Percentiles rank a stretch among this genome's conserved stretches.
Evolutionary conservation across 1,140 invertebrate species (phyloP).

Genomic region (Drosophila ambigua): DNA sequence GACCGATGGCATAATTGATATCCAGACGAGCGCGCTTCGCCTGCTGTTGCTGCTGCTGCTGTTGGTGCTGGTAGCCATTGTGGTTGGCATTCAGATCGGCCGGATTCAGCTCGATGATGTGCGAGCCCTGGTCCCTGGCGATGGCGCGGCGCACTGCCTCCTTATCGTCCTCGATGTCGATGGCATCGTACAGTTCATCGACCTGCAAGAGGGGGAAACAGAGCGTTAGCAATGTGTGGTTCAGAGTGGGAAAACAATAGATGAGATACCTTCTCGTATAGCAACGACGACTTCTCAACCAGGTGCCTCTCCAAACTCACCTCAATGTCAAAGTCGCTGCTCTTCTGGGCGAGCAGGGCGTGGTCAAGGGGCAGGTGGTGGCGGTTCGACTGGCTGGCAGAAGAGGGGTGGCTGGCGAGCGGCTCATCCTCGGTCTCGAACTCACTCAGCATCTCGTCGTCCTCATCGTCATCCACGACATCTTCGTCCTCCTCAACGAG

Average conservation of each 20-base stretch:
- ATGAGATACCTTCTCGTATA: slow-evolving; percentile 27
- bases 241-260: background rate
- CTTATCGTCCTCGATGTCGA: slow-evolving; percentile 85
- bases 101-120: slow-evolving; percentile 76
- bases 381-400: slow-evolving; percentile 27
- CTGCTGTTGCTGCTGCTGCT: slow-evolving; percentile 33
- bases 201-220: slow-evolving; percentile 49
- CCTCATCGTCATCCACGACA: slow-evolving; percentile 65
- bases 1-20: slow-evolving; percentile 80
- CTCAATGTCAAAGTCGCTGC: slow-evolving; percentile 76
- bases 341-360: slow-evolving; percentile 51
- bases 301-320: slow-evolving; percentile 46
- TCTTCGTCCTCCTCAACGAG: slow-evolving; percentile 77
- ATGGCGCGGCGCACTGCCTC: slow-evolving; percentile 84
- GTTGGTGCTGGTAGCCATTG: slow-evolving; percentile 60
- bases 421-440: slow-evolving; percentile 41
- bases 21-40: slow-evolving; percentile 74
- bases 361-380: slow-evolving; percentile 54
- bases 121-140: slow-evolving; percentile 30
- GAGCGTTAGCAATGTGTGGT: background rate
- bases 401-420: background rate
- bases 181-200: slow-evolving; percentile 85
- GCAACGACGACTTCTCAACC: slow-evolving; percentile 7
- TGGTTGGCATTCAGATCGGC: slow-evolving; percentile 71
- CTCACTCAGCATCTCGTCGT: slow-evolving; percentile 58